phyloP scores from a whole-genome alignment of 1,140 invertebrate species.

The Penaeus vannamei region DNA sequence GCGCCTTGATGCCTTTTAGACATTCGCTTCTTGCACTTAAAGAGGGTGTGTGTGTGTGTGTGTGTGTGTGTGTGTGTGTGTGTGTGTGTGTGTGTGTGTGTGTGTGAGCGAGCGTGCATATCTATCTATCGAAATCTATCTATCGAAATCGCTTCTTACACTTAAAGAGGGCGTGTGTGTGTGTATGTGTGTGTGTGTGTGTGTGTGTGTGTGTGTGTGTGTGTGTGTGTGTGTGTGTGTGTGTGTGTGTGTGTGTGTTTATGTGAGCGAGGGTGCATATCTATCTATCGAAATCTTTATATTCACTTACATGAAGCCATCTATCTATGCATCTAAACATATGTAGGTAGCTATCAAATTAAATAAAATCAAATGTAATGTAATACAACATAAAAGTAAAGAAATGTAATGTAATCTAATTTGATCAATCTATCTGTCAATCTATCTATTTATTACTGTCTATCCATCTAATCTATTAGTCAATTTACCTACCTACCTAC shows the following conservation, averaged over 20 bases:
- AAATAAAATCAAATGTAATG: too few species aligned
- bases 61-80: constrained; percentile 15
- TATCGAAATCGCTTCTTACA: neutral
- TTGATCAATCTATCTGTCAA: too few species aligned
- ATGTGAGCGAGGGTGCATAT: too few species aligned
- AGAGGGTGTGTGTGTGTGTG: neutral
- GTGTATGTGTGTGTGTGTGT: constrained; percentile 33
- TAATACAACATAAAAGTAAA: too few species aligned
- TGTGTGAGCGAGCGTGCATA: neutral
- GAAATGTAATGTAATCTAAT: too few species aligned
- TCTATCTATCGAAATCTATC: neutral
- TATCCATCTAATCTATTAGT: too few species aligned
- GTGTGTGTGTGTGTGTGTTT: constrained; percentile 4
- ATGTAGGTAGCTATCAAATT: neutral
- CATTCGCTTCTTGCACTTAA: too few species aligned
- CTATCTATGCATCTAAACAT: constrained; percentile 3
- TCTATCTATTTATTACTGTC: too few species aligned
- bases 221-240: constrained; percentile 21
- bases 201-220: constrained; percentile 33
- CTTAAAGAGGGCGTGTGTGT: neutral
- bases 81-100: neutral
- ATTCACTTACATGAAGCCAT: neutral
- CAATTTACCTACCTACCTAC: too few species aligned
- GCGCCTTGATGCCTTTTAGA: too few species aligned
- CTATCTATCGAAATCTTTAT: neutral